These are phyloP conservation scores for Pantala flavescens DNA, from an alignment of 1,140 invertebrate species.

Conservation along the genomic window DNA sequence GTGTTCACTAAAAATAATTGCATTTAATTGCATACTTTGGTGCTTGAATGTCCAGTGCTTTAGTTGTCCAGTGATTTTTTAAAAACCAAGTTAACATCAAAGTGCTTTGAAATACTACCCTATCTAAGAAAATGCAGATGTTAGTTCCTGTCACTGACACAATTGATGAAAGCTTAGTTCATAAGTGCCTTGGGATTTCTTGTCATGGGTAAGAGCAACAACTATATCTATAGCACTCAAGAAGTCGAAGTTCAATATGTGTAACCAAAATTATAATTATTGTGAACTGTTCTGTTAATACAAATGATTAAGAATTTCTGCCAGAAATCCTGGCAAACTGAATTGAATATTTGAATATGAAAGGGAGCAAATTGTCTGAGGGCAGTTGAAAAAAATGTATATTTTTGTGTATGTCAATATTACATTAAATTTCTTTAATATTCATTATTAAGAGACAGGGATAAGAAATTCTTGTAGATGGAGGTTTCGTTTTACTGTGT, in stretches of 20 bases:
- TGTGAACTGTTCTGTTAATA: too few relatives aligned
- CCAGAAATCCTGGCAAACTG: neutral
- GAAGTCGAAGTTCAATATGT: too few relatives aligned
- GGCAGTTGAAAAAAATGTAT: neutral
- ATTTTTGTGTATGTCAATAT: neutral
- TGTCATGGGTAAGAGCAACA: neutral
- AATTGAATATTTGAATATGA: neutral
- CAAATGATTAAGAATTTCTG: neutral
- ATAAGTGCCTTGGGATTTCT: neutral
- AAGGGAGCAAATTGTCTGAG: neutral
- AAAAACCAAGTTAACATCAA: neutral
- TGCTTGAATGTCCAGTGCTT: conserved; percentile 9
- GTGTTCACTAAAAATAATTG: neutral
- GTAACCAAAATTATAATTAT: too few relatives aligned
- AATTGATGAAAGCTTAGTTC: neutral
- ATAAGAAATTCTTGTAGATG: too few relatives aligned
- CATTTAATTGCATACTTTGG: neutral
- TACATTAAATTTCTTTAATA: neutral
- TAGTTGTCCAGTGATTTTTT: neutral
- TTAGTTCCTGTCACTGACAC: neutral
- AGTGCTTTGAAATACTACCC: neutral
- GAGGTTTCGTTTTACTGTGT: too few relatives aligned
- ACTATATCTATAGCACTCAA: neutral
- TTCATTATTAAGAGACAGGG: too few relatives aligned
- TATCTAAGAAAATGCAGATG: neutral